Base-by-base conservation (phyloP, 2,888 invertebrate species). In the Eurytoma adleriae region DNA sequence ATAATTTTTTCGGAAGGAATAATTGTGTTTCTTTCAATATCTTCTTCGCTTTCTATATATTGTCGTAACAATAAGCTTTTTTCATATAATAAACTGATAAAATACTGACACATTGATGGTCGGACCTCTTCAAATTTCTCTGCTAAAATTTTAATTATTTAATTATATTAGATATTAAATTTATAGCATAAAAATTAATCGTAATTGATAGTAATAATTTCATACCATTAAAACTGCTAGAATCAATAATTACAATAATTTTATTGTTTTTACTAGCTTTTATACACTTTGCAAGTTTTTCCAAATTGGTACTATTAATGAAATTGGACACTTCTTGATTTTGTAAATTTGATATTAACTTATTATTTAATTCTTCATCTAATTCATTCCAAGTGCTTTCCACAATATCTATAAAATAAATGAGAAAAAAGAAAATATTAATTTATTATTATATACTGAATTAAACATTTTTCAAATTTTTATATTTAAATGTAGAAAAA, bases 71-170 rank as follows among this genome's bases (percentile, higher is more conserved):
- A 56, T 30, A 50, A 48, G 50, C 71, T 50, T 27, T 78, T 78
- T 27, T 78, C 66, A 66, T 18, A 64, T n/a, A 78, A 54, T 50
- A 78, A 71, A 48, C 64, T 40, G 52, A 78, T 78, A 27, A 78
- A 78, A 13, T 78, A 78, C 30, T 78, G 78, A 52, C 78, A 66
- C 3, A 50, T 30, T 71, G 71, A 59, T 12, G 78, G 71, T 40
- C 56, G 62, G 3, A 64, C 13, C 56, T 77, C 50, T 24, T 77
- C 14, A 64, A 54, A 13, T 48, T n/a, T 30, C 16, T 30, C n/a
- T 30, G 16, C 27, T 40, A 61, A 61, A 27, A 13, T 27, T 14
- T 0, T 1, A 5, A 61, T 30, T 16, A 61, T 24, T 24, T 24
- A 27, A 61, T 30, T 20, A 2, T 10, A 40, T 40, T 10, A 7